A percentile compares a stretch with the other conserved stretches of the same genome.
Conservation (phyloP, 2,113 vertebrate genomes). For the Python bivittatus region DNA sequence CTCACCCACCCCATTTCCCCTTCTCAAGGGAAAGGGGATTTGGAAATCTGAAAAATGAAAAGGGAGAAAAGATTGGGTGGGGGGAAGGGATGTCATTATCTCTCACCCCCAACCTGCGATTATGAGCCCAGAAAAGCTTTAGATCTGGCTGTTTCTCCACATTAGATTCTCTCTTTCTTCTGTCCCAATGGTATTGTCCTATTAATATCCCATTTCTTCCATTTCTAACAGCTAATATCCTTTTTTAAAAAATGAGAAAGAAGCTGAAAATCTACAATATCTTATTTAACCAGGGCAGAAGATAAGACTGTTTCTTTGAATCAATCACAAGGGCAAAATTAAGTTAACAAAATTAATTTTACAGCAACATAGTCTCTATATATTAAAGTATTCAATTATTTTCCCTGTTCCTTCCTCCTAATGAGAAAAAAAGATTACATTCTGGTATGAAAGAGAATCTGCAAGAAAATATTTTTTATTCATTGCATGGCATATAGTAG, state of each 20-base stretch:
- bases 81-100: background rate
- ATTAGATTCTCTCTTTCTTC: background rate
- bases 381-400: conserved; percentile 21
- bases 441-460: conserved; percentile 1
- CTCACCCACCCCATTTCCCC: background rate
- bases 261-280: background rate
- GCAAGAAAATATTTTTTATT: conserved; percentile 44
- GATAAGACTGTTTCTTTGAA: conserved; percentile 12
- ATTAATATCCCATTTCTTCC: background rate
- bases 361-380: background rate
- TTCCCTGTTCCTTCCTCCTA: background rate
- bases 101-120: background rate
- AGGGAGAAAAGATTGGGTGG: background rate
- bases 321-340: conserved; percentile 17
- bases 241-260: background rate
- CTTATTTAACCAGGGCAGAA: rapidly evolving
- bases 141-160: background rate
- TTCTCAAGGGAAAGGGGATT: background rate
- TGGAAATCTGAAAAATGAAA: background rate
- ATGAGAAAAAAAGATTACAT: conserved; percentile 33
- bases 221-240: background rate
- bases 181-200: background rate
- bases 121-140: background rate
- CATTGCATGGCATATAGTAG: conserved; percentile 41
- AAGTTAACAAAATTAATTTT: conserved; percentile 13